These are phyloP conservation scores for Melipona beecheii DNA, from an alignment of 2,888 invertebrate species.

Conservation along the genomic window DNA sequence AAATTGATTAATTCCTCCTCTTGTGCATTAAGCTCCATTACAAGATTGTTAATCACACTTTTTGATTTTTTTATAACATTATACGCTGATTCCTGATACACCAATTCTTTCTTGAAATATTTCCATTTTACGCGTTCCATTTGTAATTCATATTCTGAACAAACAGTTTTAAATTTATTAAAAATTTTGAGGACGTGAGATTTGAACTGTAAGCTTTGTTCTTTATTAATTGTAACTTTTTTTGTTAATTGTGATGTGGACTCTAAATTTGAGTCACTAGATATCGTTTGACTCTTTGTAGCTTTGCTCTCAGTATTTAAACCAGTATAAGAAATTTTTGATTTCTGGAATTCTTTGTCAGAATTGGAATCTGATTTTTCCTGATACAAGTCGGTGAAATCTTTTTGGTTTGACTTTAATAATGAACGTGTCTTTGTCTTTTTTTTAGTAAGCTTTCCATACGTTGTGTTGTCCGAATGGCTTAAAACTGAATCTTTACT, in stretches of 20 bases:
- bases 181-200: conserved; percentile 29
- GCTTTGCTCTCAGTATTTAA: conserved; percentile 5
- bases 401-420: neutral
- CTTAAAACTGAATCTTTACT: neutral
- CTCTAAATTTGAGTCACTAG: conserved; percentile 26
- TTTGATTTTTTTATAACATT: conserved; percentile 60
- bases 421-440: neutral
- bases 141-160: conserved; percentile 36
- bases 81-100: conserved; percentile 50
- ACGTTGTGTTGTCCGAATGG: neutral
- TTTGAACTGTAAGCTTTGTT: conserved; percentile 41
- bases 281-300: conserved; percentile 46
- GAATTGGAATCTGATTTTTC: conserved; percentile 69
- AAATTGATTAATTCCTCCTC: conserved; percentile 62
- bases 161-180: conserved; percentile 48
- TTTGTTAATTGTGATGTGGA: conserved; percentile 33
- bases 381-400: neutral
- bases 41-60: conserved; percentile 55
- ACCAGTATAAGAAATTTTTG: conserved; percentile 36
- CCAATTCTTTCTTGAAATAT: conserved; percentile 55
- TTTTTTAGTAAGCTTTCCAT: neutral
- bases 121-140: conserved; percentile 60
- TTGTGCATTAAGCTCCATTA: conserved; percentile 38
- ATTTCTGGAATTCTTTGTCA: conserved; percentile 70
- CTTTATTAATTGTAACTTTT: conserved; percentile 34